These are phyloP conservation scores for Callorhinus ursinus DNA, from an alignment of 2,113 vertebrate genomes.

Conservation along the genomic window DNA sequence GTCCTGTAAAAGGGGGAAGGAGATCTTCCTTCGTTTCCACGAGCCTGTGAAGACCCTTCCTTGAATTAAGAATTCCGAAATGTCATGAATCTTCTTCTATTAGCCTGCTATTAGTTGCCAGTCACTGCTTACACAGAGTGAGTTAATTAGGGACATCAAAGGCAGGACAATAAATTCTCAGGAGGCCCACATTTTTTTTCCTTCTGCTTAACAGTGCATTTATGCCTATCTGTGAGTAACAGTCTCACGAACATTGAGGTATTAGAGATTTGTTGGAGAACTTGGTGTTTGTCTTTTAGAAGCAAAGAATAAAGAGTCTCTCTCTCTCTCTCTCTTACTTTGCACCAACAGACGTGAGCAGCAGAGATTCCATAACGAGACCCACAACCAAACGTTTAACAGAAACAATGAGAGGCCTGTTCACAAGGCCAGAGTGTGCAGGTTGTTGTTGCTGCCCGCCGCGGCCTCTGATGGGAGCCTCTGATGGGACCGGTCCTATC, in stretches of 20 bases:
- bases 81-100: slow-evolving; percentile 79
- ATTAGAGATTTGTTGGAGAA: slow-evolving; percentile 46
- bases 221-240: slow-evolving; percentile 80
- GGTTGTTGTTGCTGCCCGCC: background rate
- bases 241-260: slow-evolving; percentile 66
- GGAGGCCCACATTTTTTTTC: slow-evolving; percentile 71
- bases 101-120: slow-evolving; percentile 83
- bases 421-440: background rate
- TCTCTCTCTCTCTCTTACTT: slow-evolving; percentile 37
- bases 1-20: slow-evolving; percentile 53
- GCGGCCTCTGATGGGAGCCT: background rate
- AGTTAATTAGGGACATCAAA: slow-evolving; percentile 90
- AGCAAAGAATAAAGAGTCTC: background rate
- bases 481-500: background rate
- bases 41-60: slow-evolving; percentile 66
- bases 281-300: background rate
- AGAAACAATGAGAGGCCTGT: background rate
- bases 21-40: slow-evolving; percentile 64
- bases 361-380: slow-evolving; percentile 12
- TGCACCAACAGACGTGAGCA: background rate
- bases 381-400: background rate
- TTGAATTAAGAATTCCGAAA: slow-evolving; percentile 80
- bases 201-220: slow-evolving; percentile 79
- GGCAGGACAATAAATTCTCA: slow-evolving; percentile 84
- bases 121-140: slow-evolving; percentile 83